A percentile compares a stretch with the other conserved stretches of the same genome.
Evolutionary conservation across 2,113 vertebrate species (phyloP).

Genomic region (Jaculus jaculus): DNA sequence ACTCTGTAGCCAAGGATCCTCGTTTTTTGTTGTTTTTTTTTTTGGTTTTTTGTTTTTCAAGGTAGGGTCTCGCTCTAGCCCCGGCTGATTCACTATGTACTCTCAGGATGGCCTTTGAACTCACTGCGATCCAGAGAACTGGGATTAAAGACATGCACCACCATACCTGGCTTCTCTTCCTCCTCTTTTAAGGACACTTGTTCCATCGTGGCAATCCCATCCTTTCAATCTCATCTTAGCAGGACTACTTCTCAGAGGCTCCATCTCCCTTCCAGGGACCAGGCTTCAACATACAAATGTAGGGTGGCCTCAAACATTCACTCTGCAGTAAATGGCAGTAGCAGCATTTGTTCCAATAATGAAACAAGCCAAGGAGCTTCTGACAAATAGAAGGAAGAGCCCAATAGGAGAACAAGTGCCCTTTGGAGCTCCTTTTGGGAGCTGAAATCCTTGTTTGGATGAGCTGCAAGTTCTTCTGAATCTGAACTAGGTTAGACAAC

Average conservation of each 20-base stretch:
- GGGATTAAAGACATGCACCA: too few relatives aligned
- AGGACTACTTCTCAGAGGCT: not conserved
- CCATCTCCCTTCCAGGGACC: not conserved
- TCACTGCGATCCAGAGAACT: too few relatives aligned
- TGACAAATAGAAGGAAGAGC: not conserved
- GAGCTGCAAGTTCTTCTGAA: not conserved
- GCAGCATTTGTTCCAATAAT: not conserved
- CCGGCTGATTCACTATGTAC: too few relatives aligned
- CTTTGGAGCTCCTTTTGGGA: not conserved
- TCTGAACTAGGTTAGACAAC: not conserved
- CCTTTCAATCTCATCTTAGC: not conserved
- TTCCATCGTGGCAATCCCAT: not conserved
- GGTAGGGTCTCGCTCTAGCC: too few relatives aligned
- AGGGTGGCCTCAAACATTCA: not conserved
- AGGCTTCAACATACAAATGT: not conserved
- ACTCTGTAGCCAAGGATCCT: too few relatives aligned
- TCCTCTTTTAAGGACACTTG: not conserved
- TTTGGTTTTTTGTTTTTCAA: too few relatives aligned
- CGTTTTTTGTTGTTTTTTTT: too few relatives aligned
- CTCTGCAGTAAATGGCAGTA: not conserved
- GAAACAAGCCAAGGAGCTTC: not conserved
- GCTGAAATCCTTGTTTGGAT: not conserved
- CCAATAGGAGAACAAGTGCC: not conserved
- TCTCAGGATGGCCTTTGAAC: too few relatives aligned
- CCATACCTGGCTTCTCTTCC: too few relatives aligned